Conservation (phyloP, 2,888 invertebrate species). For the Idaea biselata region DNA sequence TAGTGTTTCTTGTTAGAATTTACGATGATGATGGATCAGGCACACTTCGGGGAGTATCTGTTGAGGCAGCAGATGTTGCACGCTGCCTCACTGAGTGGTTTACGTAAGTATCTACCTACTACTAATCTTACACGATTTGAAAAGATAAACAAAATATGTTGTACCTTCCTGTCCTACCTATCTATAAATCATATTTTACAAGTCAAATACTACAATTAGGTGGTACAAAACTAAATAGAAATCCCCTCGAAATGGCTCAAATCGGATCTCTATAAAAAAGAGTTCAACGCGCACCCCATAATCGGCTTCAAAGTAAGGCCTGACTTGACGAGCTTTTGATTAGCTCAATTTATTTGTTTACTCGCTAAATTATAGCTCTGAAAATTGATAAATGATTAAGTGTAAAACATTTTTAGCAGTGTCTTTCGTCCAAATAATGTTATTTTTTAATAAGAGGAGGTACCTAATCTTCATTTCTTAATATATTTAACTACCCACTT, state of each 20-base stretch:
- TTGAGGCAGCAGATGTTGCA: slow-evolving; percentile 77
- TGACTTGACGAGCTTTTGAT: neutral
- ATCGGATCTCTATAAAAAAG: slow-evolving; percentile 8
- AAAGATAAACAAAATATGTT: neutral
- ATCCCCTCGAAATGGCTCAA: neutral
- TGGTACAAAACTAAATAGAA: neutral
- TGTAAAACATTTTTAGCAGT: neutral
- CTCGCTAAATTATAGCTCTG: neutral
- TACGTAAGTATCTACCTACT: slow-evolving; percentile 55
- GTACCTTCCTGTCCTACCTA: neutral
- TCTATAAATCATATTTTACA: neutral
- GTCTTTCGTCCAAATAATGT: neutral
- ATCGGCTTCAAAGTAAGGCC: neutral
- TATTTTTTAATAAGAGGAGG: no score
- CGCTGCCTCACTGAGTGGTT: slow-evolving; percentile 68
- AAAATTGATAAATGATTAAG: neutral
- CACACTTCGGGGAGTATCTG: slow-evolving; percentile 74
- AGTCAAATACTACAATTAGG: neutral
- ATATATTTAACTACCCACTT: no score
- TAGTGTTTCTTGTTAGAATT: slow-evolving; percentile 31
- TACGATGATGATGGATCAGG: slow-evolving; percentile 77
- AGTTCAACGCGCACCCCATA: neutral
- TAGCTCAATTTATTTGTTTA: neutral
- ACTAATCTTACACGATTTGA: neutral
- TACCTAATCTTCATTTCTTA: no score